Conservation (phyloP, 2,113 vertebrate genomes). For the Ochotona curzoniae region DNA sequence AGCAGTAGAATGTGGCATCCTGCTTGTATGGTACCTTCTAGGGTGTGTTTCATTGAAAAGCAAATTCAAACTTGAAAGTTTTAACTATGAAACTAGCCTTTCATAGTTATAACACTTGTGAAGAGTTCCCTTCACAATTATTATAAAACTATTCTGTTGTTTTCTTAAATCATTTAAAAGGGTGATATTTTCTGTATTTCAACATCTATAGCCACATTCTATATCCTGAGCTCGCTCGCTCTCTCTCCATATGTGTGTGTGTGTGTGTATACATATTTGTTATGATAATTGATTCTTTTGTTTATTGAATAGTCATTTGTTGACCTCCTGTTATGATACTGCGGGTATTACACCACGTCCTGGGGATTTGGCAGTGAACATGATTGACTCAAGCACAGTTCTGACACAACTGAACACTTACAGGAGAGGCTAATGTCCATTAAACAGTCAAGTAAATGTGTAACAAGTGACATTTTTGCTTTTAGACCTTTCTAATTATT, state of each 20-base stretch:
- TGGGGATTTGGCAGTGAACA: neutral
- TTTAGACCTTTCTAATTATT: neutral
- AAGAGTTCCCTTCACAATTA: neutral
- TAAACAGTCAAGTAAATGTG: neutral
- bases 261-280: neutral
- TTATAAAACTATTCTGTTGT: neutral
- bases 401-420: neutral
- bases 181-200: neutral
- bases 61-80: constrained; percentile 25
- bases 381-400: neutral
- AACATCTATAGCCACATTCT: neutral
- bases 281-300: neutral
- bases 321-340: neutral
- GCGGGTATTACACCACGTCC: neutral
- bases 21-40: neutral
- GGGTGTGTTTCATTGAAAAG: neutral
- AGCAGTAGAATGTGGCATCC: constrained; percentile 30
- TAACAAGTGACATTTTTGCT: neutral
- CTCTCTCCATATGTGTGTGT: neutral
- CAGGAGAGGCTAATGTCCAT: neutral
- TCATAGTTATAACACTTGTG: too few species aligned
- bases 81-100: neutral
- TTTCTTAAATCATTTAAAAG: constrained; percentile 5
- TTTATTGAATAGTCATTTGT: neutral
- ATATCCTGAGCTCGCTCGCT: neutral